Conservation (phyloP, 2,888 invertebrate genomes). For the Ectemnius lituratus region DNA sequence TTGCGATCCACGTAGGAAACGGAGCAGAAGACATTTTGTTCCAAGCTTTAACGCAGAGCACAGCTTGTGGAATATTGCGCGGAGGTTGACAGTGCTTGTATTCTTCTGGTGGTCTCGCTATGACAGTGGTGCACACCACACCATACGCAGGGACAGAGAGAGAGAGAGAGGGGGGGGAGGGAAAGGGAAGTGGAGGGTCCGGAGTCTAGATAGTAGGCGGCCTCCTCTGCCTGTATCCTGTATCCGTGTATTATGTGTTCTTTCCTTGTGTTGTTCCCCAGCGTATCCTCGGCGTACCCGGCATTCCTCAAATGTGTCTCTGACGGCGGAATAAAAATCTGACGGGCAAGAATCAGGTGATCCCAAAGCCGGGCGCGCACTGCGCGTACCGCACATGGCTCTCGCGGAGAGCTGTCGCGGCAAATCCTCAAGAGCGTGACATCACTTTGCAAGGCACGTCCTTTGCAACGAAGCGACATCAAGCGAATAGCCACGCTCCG, state of each 20-base stretch:
- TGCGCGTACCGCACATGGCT: constrained; percentile 9
- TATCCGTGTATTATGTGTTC: constrained; percentile 7
- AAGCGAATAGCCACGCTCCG: too few species aligned
- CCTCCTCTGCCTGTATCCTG: constrained; percentile 9
- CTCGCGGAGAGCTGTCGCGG: constrained; percentile 35
- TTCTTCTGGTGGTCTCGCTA: constrained; percentile 13
- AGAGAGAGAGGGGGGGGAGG: too few species aligned
- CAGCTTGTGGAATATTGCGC: constrained; percentile 46
- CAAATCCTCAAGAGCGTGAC: constrained; percentile 57
- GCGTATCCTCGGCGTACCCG: constrained; percentile 3
- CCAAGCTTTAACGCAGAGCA: constrained; percentile 29
- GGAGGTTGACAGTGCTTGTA: constrained; percentile 20
- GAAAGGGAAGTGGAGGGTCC: too few species aligned
- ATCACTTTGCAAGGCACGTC: constrained; percentile 46
- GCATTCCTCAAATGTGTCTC: constrained; percentile 41
- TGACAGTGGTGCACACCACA: constrained; percentile 27
- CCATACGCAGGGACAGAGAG: background rate
- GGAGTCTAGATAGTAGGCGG: constrained; percentile 12
- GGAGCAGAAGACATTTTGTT: constrained; percentile 28
- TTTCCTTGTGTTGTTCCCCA: background rate
- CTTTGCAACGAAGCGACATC: constrained; percentile 20
- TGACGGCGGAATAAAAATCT: constrained; percentile 20
- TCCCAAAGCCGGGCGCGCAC: constrained; percentile 3
- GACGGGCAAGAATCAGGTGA: constrained; percentile 22
- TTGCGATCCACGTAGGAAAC: constrained; percentile 14